phyloP scores from a whole-genome alignment of 2,113 vertebrate species.

The Diadophis punctatus region DNA sequence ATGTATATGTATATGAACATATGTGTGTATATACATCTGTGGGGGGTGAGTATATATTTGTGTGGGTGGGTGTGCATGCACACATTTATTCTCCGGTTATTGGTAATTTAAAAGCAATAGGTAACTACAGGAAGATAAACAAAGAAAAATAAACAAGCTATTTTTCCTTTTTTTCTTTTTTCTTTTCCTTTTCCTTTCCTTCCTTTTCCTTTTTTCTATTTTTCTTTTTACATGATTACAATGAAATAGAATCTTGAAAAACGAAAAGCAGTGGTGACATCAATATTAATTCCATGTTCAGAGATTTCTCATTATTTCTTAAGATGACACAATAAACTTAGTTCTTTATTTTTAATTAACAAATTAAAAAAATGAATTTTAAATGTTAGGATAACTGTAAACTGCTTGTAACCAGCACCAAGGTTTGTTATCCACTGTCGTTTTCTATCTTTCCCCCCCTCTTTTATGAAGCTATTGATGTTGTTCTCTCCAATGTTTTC shows the following conservation, averaged over 20 bases:
- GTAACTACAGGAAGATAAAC: neutral
- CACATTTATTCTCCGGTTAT: neutral
- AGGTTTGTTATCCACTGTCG: neutral
- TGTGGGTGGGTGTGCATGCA: neutral
- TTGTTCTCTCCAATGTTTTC: neutral
- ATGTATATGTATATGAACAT: neutral
- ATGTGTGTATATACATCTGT: neutral
- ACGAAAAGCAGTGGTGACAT: neutral
- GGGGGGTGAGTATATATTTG: neutral
- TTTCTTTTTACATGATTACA: neutral
- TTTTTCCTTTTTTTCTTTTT: neutral
- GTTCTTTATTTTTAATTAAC: neutral
- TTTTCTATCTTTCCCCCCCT: neutral
- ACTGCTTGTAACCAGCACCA: neutral
- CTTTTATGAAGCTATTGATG: neutral
- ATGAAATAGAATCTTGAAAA: neutral
- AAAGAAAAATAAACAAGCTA: neutral
- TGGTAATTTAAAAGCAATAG: neutral
- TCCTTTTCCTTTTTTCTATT: neutral
- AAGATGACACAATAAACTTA: neutral
- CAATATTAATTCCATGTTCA: neutral
- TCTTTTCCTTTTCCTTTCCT: neutral
- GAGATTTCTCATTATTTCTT: neutral
- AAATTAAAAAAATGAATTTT: neutral
- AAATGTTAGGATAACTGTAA: neutral